These are phyloP conservation scores for Macheiramphus alcinus DNA, from an alignment of 2,113 vertebrate species.

Conservation along the genomic window DNA sequence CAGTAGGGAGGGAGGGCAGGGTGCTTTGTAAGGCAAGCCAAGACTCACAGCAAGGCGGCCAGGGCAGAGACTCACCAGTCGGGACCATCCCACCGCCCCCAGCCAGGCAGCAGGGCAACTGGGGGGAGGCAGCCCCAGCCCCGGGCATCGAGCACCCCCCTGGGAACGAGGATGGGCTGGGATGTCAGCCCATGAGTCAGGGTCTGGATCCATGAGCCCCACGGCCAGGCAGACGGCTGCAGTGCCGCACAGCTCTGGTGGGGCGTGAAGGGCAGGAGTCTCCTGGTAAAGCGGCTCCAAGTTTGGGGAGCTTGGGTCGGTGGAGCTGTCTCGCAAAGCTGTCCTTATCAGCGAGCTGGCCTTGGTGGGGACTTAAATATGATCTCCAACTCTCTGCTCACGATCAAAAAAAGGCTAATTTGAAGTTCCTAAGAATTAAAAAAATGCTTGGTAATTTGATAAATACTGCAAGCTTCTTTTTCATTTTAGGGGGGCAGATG, in stretches of 20 bases:
- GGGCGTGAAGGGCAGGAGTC: not conserved
- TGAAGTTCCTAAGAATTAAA: not conserved
- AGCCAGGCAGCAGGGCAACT: not conserved
- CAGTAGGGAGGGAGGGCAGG: not conserved
- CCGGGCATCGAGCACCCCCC: fast-evolving
- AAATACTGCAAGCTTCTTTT: not conserved
- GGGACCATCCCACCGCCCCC: fast-evolving
- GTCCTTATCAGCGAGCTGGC: not conserved
- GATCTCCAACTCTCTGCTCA: not conserved
- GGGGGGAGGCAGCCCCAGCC: not conserved
- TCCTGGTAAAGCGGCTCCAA: not conserved
- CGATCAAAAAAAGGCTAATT: not conserved
- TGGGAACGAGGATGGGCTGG: not conserved
- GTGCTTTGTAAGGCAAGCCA: not conserved
- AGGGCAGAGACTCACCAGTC: not conserved
- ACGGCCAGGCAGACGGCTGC: not conserved
- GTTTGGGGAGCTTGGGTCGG: not conserved
- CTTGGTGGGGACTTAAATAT: not conserved
- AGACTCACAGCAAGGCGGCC: not conserved
- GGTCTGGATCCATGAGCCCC: not conserved
- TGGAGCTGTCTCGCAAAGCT: not conserved
- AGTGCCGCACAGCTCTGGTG: not conserved
- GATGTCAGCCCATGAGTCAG: fast-evolving
- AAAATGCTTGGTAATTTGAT: not conserved
- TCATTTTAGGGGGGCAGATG: not conserved